Conservation (phyloP, 2,888 invertebrate species). For the Vanessa cardui region DNA sequence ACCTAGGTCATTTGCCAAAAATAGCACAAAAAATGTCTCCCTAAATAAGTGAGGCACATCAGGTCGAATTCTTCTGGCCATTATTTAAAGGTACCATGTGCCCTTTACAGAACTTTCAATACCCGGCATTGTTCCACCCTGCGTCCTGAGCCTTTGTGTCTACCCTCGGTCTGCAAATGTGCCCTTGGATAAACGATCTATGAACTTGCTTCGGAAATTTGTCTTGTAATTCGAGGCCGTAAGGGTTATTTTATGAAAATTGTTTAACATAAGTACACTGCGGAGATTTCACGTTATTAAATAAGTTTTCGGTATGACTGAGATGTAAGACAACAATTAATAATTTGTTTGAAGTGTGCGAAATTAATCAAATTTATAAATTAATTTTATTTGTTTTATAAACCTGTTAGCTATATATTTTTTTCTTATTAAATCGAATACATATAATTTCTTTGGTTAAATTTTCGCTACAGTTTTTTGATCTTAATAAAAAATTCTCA, state of each 20-base stretch:
- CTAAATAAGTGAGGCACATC: conserved; percentile 41
- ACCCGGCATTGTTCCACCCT: conserved; percentile 40
- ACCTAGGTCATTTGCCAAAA: conserved; percentile 34
- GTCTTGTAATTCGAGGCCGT: conserved; percentile 16
- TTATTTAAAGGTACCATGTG: conserved; percentile 46
- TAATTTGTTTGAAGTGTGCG: neutral
- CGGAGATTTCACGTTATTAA: conserved; percentile 9
- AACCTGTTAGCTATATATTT: neutral
- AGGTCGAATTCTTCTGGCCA: conserved; percentile 42
- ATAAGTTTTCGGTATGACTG: neutral
- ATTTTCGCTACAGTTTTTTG: neutral
- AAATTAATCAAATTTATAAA: neutral
- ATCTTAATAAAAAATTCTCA: neutral
- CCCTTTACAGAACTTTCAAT: conserved; percentile 45
- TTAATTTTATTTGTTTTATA: neutral
- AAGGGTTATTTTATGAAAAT: conserved; percentile 14
- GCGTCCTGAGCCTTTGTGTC: conserved; percentile 42
- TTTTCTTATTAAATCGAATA: neutral
- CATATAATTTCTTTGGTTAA: too few relatives aligned
- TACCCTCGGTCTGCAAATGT: conserved; percentile 40
- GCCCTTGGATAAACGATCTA: conserved; percentile 31
- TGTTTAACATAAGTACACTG: neutral
- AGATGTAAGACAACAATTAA: conserved; percentile 2
- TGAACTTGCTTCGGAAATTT: conserved; percentile 24
- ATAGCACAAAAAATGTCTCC: conserved; percentile 44